A percentile compares a stretch with the other conserved stretches of the same genome.
phyloP scores from a whole-genome alignment of 2,888 invertebrate genomes.

The Polydrusus pterygomalis region DNA sequence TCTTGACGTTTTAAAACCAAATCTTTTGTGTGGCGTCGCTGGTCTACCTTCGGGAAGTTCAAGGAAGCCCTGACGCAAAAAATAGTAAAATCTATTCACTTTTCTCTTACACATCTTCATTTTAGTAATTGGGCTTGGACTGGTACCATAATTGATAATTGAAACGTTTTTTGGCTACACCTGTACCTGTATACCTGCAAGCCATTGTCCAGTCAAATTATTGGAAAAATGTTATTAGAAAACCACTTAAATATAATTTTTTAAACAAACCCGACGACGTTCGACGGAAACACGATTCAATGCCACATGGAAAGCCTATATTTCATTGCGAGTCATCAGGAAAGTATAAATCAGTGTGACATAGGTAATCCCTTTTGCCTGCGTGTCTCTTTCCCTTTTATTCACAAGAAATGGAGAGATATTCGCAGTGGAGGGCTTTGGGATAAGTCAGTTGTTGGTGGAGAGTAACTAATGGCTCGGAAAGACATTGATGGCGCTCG shows the following conservation, averaged over 20 bases:
- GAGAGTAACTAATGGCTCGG: slow-evolving; percentile 46
- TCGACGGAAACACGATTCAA: slow-evolving; percentile 31
- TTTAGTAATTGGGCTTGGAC: too few relatives aligned
- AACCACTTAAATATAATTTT: not conserved
- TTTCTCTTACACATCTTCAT: too few relatives aligned
- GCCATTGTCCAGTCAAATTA: too few relatives aligned
- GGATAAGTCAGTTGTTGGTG: slow-evolving; percentile 49
- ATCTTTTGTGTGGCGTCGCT: too few relatives aligned
- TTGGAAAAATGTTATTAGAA: too few relatives aligned
- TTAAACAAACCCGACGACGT: slow-evolving; percentile 20
- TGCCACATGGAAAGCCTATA: slow-evolving; percentile 45
- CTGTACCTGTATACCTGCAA: too few relatives aligned
- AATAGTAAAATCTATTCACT: too few relatives aligned
- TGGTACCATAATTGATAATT: too few relatives aligned
- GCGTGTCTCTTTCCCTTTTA: slow-evolving; percentile 57
- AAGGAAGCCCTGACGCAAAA: too few relatives aligned
- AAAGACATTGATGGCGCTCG: slow-evolving; percentile 46
- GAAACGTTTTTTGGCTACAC: too few relatives aligned
- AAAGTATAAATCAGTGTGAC: slow-evolving; percentile 59
- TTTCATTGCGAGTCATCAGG: slow-evolving; percentile 50
- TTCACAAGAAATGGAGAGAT: slow-evolving; percentile 58
- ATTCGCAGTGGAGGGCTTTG: slow-evolving; percentile 43
- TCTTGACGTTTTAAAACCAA: too few relatives aligned
- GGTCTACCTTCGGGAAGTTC: too few relatives aligned
- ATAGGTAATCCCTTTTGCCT: slow-evolving; percentile 57